A percentile compares a stretch with the other conserved stretches of the same genome.
phyloP scores from a whole-genome alignment of 2,113 vertebrate genomes.

The Psilopogon haemacephalus region DNA sequence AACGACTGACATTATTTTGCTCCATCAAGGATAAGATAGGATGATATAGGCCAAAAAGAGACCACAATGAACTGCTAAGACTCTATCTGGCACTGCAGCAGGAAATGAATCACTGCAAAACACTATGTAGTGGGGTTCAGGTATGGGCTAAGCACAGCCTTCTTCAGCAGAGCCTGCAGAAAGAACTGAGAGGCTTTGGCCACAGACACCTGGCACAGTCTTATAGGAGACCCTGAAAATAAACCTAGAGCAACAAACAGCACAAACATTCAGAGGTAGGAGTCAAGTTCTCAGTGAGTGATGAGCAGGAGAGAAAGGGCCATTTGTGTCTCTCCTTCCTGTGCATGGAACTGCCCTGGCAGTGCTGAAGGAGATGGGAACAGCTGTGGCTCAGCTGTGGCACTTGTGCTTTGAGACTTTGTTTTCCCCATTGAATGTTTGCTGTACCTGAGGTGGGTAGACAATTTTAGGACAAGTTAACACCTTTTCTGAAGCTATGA shows the following conservation, averaged over 20 bases:
- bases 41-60: neutral
- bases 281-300: neutral
- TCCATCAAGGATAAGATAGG: neutral
- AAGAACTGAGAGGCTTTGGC: neutral
- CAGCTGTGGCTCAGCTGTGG: fast-evolving
- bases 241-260: neutral
- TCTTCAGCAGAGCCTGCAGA: neutral
- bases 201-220: fast-evolving
- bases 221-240: neutral
- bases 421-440: neutral
- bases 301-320: neutral
- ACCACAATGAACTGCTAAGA: neutral
- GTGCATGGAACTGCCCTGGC: fast-evolving
- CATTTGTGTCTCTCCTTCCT: neutral
- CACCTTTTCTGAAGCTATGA: neutral
- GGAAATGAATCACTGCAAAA: neutral
- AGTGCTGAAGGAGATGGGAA: neutral
- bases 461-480: neutral
- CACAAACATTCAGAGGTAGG: neutral
- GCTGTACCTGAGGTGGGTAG: neutral
- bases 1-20: neutral
- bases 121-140: neutral
- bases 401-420: neutral
- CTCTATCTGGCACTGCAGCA: neutral
- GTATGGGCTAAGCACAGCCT: fast-evolving